Conservation (phyloP, 1,140 invertebrate species). For the Heliconius hermathena region DNA sequence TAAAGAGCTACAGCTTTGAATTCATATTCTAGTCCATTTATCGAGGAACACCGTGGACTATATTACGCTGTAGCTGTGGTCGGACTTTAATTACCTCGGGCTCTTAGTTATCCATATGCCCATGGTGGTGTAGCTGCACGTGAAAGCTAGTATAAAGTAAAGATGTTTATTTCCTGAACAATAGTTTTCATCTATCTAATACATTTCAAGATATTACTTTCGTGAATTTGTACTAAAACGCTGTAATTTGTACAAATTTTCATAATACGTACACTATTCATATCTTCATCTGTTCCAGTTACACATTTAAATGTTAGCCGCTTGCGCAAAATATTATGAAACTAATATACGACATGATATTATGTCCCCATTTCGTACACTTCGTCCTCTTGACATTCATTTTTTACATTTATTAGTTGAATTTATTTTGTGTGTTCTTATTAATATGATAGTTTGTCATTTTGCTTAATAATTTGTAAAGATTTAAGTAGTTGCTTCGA, state of each 20-base stretch:
- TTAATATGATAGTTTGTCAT: not conserved
- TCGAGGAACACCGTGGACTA: too few species aligned
- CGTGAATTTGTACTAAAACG: not conserved
- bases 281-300: slow-evolving; percentile 25
- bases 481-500: not conserved
- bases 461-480: not conserved
- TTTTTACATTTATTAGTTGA: not conserved
- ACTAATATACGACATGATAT: slow-evolving; percentile 16
- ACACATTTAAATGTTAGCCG: slow-evolving; percentile 24
- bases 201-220: not conserved
- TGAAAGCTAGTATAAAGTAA: too few species aligned
- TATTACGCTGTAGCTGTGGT: too few species aligned
- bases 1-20: too few species aligned
- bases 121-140: too few species aligned
- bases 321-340: slow-evolving; percentile 31
- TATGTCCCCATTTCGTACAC: not conserved
- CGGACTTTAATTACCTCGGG: too few species aligned
- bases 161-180: too few species aligned
- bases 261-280: slow-evolving; percentile 13
- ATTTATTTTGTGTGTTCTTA: not conserved
- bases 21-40: too few species aligned
- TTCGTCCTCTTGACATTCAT: slow-evolving; percentile 3
- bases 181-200: too few species aligned
- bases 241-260: slow-evolving; percentile 1
- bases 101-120: too few species aligned